Evolutionary conservation across 1,140 invertebrate species (phyloP), one percentile per base, ranked within the genome.

Genomic region (Eriosoma lanigerum): DNA sequence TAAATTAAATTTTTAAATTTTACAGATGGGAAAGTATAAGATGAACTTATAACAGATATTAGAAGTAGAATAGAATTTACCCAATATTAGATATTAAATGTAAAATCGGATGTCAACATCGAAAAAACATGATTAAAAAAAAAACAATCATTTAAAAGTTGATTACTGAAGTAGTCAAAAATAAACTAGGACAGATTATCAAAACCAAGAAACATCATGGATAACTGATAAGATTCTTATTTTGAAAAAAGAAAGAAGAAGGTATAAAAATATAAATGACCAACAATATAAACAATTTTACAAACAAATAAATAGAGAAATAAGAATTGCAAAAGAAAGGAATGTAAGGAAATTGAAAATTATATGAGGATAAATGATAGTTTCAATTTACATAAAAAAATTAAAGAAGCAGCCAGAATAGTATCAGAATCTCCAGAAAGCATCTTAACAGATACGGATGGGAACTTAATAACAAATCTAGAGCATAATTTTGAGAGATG

Each of bases 211-310:
- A 56, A 56, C 17, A 81, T 50, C 81, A 73, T 56, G 56, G 29
- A 83, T 83, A 82, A 84, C 83, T 80, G 82, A 83, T 13, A 83
- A 84, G 54, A 81, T 83, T 52, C 84, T 85, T n/a, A 56, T 15
- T 19, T 21, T 56, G n/a, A n/a, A 76, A 19, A 56, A 56, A 82
- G 17, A 48, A 82, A 38, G 54, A 83, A n/a, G 84, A 84, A 81
- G 82, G 83, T 15, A 60, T 82, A 78, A 81, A 82, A 73, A 81
- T 83, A 81, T 46, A 80, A 38, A 56, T 56, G 54, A 56, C 54
- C 54, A 56, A 56, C 54, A 56, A 56, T 60, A 78, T 70, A 83
- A 81, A 82, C 81, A 48, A 82, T 50, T 81, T 8, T 64, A 81
- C 68, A 72, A 19, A 72, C 32, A 44, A 48, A 66, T 50, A 29